A percentile compares a stretch with the other conserved stretches of the same genome.
Conservation (phyloP, 2,888 invertebrate genomes). For the Parapristionchus giblindavisi region DNA sequence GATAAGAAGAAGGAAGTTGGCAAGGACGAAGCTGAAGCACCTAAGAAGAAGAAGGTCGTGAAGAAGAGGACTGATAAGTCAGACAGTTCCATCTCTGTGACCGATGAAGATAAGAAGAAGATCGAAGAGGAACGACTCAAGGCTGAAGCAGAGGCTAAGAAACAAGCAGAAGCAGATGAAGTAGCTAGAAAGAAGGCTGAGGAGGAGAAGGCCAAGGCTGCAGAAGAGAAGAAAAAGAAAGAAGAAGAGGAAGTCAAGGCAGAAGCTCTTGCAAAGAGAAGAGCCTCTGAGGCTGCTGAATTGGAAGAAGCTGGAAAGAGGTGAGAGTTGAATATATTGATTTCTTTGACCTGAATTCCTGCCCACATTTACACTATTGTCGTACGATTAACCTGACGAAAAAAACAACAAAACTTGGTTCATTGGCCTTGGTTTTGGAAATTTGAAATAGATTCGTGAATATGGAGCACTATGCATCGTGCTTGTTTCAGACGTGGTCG, state of each 20-base stretch:
- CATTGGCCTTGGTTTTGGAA: too few species aligned
- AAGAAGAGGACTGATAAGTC: slow-evolving; percentile 29
- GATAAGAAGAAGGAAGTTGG: slow-evolving; percentile 40
- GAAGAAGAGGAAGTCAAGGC: not conserved
- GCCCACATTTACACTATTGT: not conserved
- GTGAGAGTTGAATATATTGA: too few species aligned
- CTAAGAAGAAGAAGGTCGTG: slow-evolving; percentile 25
- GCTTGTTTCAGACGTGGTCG: slow-evolving; percentile 51
- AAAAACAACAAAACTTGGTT: not conserved
- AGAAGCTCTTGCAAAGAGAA: slow-evolving; percentile 5
- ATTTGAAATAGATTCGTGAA: too few species aligned
- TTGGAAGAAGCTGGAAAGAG: too few species aligned
- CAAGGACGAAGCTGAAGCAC: slow-evolving; percentile 41
- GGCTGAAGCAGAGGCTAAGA: slow-evolving; percentile 37
- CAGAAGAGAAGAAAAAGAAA: slow-evolving; percentile 41
- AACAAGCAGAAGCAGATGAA: slow-evolving; percentile 8
- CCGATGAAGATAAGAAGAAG: slow-evolving; percentile 33
- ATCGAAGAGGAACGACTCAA: slow-evolving; percentile 39
- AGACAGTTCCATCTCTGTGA: slow-evolving; percentile 3
- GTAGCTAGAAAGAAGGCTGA: slow-evolving; percentile 42
- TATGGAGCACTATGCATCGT: not conserved
- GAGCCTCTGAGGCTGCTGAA: not conserved
- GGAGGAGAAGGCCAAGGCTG: slow-evolving; percentile 41
- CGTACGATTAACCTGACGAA: not conserved
- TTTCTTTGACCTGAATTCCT: too few species aligned